Conservation (phyloP, 2,797 vertebrate species). For the Gymnoscopelus microlampas region DNA sequence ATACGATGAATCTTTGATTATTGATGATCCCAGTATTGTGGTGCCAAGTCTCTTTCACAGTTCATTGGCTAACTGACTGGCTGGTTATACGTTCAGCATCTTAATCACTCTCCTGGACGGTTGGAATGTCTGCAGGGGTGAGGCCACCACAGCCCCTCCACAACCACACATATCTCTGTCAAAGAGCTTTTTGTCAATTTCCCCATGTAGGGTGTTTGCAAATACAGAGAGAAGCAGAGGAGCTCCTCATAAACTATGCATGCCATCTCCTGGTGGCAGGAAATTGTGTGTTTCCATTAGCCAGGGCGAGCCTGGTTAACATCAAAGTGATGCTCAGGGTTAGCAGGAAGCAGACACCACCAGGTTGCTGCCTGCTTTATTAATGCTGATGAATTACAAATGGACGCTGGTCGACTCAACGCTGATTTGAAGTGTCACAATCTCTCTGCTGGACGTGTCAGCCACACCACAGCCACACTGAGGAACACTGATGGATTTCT, state of each 20-base stretch:
- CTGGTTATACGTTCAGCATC: conserved; percentile 32
- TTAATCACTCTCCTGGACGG: conserved; percentile 38
- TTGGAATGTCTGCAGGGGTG: conserved; percentile 26
- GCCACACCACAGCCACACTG: conserved; percentile 8
- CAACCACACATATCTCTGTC: conserved; percentile 46
- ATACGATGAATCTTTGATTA: conserved; percentile 11
- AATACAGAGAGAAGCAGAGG: too few species aligned
- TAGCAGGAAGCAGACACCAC: conserved; percentile 61
- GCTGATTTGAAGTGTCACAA: conserved; percentile 53
- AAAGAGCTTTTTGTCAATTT: too few species aligned
- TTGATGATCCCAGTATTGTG: conserved; percentile 19
- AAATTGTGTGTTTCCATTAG: conserved; percentile 75
- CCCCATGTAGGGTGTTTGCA: too few species aligned
- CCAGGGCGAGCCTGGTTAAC: conserved; percentile 70
- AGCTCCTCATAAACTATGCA: too few species aligned
- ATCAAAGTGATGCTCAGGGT: conserved; percentile 72
- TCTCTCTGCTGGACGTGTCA: conserved; percentile 27
- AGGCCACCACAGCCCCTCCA: conserved; percentile 28
- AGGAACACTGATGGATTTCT: too few species aligned
- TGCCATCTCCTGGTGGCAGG: too few species aligned
- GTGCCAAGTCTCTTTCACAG: conserved; percentile 34
- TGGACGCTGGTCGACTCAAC: conserved; percentile 54
- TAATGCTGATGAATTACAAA: conserved; percentile 67
- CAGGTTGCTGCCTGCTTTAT: conserved; percentile 63
- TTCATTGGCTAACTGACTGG: conserved; percentile 53